Percentiles rank a stretch among this genome's conserved stretches.
These are phyloP conservation scores for Philopotamus ludificatus DNA, from an alignment of 1,140 invertebrate species.

Conservation along the genomic window DNA sequence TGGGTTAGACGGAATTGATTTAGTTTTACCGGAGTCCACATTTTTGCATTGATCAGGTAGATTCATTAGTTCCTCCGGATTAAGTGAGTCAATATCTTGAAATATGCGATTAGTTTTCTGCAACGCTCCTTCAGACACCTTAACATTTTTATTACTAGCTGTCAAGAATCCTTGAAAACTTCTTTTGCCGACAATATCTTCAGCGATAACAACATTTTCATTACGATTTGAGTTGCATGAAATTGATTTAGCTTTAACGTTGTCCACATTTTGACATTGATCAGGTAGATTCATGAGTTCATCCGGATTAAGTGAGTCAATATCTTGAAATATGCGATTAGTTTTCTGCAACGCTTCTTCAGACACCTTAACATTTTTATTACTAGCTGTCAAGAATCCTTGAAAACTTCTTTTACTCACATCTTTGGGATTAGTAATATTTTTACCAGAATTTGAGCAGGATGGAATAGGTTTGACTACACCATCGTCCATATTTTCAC, in stretches of 20 bases:
- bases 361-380: conserved; percentile 42
- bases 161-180: conserved; percentile 46
- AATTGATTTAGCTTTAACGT: too few species aligned
- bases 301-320: conserved; percentile 23
- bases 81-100: conserved; percentile 34
- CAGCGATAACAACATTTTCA: neutral
- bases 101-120: conserved; percentile 49
- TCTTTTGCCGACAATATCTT: neutral
- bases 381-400: conserved; percentile 49
- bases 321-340: conserved; percentile 45
- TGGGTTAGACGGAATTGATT: too few species aligned
- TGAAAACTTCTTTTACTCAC: neutral
- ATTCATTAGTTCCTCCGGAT: conserved; percentile 38
- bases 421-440: neutral
- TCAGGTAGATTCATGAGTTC: conserved; percentile 44
- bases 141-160: conserved; percentile 44
- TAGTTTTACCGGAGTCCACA: too few species aligned
- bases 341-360: conserved; percentile 48
- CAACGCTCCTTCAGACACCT: conserved; percentile 45
- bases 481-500: too few species aligned
- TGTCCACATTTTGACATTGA: conserved; percentile 12
- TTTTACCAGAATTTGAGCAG: neutral
- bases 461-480: too few species aligned
- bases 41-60: conserved; percentile 37
- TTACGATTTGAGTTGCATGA: too few species aligned